Evolutionary conservation across 2,797 vertebrate genomes (phyloP).

Genomic region (Phataginus tricuspis): DNA sequence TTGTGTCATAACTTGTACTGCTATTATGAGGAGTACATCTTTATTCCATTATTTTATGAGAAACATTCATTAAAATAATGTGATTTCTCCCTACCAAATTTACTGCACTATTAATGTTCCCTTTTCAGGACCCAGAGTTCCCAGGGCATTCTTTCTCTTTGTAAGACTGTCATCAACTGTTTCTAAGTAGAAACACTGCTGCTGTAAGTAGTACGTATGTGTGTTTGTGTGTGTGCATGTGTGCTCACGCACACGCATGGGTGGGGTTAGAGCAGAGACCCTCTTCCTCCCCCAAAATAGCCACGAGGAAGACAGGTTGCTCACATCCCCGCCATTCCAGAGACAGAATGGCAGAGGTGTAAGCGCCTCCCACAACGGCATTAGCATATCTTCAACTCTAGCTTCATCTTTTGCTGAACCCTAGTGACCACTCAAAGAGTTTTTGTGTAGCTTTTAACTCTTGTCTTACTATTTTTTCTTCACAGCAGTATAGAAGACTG

Average conservation of each 20-base stretch:
- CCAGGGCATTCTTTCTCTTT: conserved; percentile 22
- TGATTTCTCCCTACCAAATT: background rate
- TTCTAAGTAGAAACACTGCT: conserved; percentile 3
- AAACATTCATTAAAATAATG: conserved; percentile 63
- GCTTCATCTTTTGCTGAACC: background rate
- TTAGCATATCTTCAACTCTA: background rate
- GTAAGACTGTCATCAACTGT: conserved; percentile 37
- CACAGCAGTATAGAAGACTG: background rate
- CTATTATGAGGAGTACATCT: conserved; percentile 47
- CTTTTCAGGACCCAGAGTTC: background rate
- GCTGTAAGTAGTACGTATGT: background rate
- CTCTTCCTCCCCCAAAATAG: background rate
- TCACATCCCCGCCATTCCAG: background rate
- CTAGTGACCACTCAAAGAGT: background rate
- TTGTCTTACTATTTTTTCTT: background rate
- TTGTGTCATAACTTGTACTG: conserved; percentile 50
- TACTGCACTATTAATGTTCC: background rate
- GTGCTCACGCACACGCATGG: rapidly evolving
- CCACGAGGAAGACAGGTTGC: background rate
- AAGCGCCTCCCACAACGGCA: background rate
- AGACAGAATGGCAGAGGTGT: background rate
- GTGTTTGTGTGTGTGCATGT: background rate
- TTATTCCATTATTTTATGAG: conserved; percentile 70
- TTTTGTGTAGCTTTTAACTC: background rate
- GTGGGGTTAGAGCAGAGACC: too few relatives aligned